Conservation (phyloP, 2,113 vertebrate species). For the Chamaetylas fuelleborni region DNA sequence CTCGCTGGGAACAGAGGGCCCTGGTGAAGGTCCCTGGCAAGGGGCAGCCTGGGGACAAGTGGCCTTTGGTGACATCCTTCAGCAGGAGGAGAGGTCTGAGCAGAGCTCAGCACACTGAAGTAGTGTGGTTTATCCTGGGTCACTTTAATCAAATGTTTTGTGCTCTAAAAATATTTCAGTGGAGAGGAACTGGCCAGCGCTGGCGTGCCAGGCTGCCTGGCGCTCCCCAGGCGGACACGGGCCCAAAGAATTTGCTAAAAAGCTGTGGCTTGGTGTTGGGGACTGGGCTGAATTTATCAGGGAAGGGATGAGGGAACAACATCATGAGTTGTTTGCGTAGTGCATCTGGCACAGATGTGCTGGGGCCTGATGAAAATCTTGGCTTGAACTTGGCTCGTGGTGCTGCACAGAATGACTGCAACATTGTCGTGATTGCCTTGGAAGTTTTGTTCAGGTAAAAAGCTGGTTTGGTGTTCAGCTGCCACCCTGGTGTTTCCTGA, state of each 20-base stretch:
- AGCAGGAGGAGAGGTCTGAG: background rate
- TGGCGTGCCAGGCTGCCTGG: background rate
- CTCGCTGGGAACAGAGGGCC: background rate
- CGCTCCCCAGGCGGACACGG: background rate
- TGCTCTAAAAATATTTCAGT: background rate
- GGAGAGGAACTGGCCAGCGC: fast-evolving
- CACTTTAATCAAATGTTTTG: background rate
- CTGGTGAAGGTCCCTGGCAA: background rate
- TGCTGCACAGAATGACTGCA: background rate
- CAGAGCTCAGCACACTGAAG: background rate
- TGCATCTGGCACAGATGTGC: background rate
- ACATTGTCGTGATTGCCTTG: background rate
- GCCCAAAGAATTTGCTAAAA: background rate
- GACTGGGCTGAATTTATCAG: background rate
- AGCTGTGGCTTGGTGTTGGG: background rate
- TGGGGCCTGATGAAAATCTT: background rate
- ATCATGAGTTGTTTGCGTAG: background rate
- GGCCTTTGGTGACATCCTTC: background rate
- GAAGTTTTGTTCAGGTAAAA: background rate
- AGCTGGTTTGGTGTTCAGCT: background rate
- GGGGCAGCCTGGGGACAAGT: background rate
- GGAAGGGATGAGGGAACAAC: background rate
- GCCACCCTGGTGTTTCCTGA: background rate
- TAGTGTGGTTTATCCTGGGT: background rate
- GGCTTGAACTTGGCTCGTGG: background rate